A percentile compares a stretch with the other conserved stretches of the same genome.
phyloP scores from a whole-genome alignment of 1,140 invertebrate species.

The Stratiolaelaps scimitus region DNA sequence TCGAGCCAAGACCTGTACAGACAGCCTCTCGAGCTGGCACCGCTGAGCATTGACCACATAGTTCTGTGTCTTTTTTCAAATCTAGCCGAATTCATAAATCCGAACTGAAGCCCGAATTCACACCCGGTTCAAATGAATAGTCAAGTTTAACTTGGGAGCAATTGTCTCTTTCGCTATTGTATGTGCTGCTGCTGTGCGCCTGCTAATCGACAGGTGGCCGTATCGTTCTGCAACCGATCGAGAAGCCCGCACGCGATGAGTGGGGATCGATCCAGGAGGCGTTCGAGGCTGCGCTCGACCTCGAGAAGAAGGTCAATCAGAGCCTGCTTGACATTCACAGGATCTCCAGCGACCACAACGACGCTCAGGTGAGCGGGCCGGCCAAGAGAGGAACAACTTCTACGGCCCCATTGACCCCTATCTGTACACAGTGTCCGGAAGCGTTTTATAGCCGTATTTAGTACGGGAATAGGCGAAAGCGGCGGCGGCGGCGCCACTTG shows the following conservation, averaged over 20 bases:
- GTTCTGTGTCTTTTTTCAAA: no score
- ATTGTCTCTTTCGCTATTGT: background rate
- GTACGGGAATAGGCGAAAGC: no score
- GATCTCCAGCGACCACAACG: conserved; percentile 41
- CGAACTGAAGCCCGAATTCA: no score
- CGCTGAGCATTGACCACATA: no score
- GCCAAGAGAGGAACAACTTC: background rate
- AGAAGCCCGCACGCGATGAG: conserved; percentile 47
- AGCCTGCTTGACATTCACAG: conserved; percentile 45
- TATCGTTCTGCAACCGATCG: conserved; percentile 35
- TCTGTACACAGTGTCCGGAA: no score
- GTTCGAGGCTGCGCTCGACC: conserved; percentile 47
- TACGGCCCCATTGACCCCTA: no score
- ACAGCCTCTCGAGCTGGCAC: no score
- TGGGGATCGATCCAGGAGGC: conserved; percentile 49
- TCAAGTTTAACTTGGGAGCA: background rate
- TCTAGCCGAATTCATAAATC: no score
- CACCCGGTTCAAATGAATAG: no score
- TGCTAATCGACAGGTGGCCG: conserved; percentile 7
- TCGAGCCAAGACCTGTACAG: no score
- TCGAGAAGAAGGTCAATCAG: conserved; percentile 52
- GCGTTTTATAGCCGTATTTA: no score
- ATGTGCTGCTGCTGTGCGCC: background rate
- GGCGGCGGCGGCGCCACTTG: no score
- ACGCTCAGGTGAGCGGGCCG: conserved; percentile 39